phyloP scores from a whole-genome alignment of 2,797 vertebrate species.

The Erethizon dorsatum region DNA sequence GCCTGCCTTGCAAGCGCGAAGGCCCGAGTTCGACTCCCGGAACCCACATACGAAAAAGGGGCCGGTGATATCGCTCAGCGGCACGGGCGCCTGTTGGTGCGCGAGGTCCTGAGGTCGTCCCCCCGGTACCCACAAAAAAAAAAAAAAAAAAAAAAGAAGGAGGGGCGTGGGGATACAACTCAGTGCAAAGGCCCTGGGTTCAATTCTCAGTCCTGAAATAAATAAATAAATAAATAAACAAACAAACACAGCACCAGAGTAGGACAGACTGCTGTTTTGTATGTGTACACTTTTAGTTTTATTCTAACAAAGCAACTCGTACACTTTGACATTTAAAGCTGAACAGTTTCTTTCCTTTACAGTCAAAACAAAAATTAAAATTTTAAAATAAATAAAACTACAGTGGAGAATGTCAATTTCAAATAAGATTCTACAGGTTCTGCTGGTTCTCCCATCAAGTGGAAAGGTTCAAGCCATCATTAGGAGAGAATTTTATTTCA shows the following conservation, averaged over 20 bases:
- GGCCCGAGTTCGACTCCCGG: no score
- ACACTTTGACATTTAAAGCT: background rate
- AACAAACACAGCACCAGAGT: background rate
- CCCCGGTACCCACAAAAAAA: no score
- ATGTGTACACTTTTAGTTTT: background rate
- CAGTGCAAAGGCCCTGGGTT: background rate
- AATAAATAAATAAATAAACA: no score
- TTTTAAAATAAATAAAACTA: background rate
- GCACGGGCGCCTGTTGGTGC: no score
- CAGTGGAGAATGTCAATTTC: background rate
- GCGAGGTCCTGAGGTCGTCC: no score
- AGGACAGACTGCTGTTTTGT: background rate
- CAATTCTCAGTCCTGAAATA: no score
- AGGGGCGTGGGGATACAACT: background rate
- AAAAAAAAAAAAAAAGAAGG: no score
- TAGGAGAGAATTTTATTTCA: background rate
- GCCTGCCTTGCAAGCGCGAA: no score
- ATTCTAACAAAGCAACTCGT: background rate
- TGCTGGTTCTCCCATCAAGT: background rate
- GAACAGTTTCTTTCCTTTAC: background rate
- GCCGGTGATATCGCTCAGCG: no score
- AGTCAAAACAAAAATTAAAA: background rate
- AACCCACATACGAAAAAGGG: no score
- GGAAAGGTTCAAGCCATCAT: background rate
- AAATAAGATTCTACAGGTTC: background rate